These are phyloP conservation scores for Aptenodytes patagonicus DNA, from an alignment of 2,113 vertebrate genomes.

Conservation along the genomic window DNA sequence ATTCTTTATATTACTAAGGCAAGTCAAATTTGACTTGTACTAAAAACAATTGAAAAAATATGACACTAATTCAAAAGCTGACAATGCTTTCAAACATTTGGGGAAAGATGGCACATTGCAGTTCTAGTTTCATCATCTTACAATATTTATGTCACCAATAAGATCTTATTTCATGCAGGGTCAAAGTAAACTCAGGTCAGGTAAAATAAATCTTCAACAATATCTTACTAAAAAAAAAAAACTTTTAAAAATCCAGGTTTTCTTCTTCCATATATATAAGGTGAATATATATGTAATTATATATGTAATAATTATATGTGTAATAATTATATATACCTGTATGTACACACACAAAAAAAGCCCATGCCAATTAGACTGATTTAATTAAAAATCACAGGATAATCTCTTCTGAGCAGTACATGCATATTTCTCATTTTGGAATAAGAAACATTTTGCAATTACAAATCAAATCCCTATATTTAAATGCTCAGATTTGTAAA, in stretches of 20 bases:
- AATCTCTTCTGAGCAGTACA: background rate
- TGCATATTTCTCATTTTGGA: background rate
- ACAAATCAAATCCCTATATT: background rate
- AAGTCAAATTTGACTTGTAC: constrained; percentile 53
- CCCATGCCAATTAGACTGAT: background rate
- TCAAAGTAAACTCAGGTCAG: constrained; percentile 14
- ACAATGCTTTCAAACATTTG: constrained; percentile 62
- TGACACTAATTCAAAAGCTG: constrained; percentile 51
- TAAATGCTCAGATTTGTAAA: background rate
- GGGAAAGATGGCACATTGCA: background rate
- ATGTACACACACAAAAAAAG: background rate
- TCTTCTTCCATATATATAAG: background rate
- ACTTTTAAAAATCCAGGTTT: background rate
- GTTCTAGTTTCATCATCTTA: constrained; percentile 12
- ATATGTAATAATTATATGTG: background rate
- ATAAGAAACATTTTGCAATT: constrained; percentile 9
- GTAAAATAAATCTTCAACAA: background rate
- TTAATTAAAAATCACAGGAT: background rate
- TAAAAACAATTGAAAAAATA: constrained; percentile 57
- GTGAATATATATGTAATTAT: background rate
- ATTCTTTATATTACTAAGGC: constrained; percentile 14
- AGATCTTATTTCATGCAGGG: constrained; percentile 5
- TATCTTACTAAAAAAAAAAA: background rate
- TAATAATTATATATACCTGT: background rate
- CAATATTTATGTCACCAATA: constrained; percentile 30